Evolutionary conservation across 2,113 vertebrate genomes (phyloP).

Genomic region (Excalfactoria chinensis): DNA sequence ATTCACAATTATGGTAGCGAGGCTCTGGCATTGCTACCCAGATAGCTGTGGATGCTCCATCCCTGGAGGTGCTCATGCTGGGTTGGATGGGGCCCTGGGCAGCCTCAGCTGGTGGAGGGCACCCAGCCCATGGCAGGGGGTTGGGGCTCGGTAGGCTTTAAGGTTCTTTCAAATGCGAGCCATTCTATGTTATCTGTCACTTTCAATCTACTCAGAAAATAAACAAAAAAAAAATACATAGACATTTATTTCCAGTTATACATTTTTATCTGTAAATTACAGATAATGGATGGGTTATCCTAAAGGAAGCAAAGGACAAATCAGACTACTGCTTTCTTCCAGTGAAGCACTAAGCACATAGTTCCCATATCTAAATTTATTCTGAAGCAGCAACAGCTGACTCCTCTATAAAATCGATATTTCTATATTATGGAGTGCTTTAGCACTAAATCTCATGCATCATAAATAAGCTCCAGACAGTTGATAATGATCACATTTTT

Average conservation of each 20-base stretch:
- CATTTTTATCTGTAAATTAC: not conserved
- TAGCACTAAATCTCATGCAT: conserved; percentile 36
- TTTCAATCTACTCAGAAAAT: not conserved
- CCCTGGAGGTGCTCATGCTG: not conserved
- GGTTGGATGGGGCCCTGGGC: not conserved
- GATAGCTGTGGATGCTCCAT: not conserved
- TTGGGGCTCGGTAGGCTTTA: not conserved
- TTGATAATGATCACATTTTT: conserved; percentile 47
- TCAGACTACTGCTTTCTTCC: not conserved
- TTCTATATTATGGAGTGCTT: conserved; percentile 27
- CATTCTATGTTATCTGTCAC: not conserved
- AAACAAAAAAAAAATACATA: accelerated
- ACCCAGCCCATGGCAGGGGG: not conserved
- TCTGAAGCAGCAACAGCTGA: not conserved
- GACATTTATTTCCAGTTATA: not conserved
- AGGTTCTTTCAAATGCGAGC: not conserved
- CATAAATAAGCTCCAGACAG: conserved; percentile 46
- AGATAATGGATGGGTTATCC: not conserved
- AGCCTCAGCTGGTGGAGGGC: not conserved
- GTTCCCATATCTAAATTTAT: not conserved
- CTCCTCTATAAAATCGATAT: not conserved
- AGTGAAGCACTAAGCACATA: not conserved
- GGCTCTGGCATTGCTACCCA: not conserved
- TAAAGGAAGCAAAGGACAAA: not conserved
- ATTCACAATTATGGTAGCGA: not conserved